Percentiles rank a stretch among this genome's conserved stretches.
Conservation (phyloP, 2,888 invertebrate species). For the Acrobasis consociella region DNA sequence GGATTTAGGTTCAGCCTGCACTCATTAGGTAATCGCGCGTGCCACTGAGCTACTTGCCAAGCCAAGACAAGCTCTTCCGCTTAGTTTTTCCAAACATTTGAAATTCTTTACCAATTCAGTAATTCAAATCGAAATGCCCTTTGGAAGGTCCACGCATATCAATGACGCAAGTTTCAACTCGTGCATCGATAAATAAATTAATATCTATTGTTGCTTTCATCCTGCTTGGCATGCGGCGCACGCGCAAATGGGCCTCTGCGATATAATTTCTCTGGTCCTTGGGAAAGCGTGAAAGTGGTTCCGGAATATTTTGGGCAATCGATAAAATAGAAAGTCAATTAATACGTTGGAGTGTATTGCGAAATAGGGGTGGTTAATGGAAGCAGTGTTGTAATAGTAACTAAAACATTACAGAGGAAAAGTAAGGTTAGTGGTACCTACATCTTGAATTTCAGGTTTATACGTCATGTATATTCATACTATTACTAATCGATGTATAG, state of each 20-base stretch:
- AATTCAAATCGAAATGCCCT: constrained; percentile 19
- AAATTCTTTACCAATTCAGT: not conserved
- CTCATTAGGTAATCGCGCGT: too few species aligned
- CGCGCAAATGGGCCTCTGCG: constrained; percentile 61
- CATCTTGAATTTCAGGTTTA: too few species aligned
- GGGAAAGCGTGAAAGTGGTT: constrained; percentile 78
- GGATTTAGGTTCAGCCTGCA: too few species aligned
- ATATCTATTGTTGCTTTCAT: constrained; percentile 74
- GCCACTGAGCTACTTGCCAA: too few species aligned
- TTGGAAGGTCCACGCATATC: constrained; percentile 29
- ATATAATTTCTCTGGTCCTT: constrained; percentile 80
- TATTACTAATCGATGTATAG: too few species aligned
- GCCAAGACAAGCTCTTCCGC: too few species aligned
- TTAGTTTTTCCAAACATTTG: too few species aligned
- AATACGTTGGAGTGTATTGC: constrained; percentile 35
- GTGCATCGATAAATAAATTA: constrained; percentile 63
- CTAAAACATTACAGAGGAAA: not conserved
- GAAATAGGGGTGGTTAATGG: not conserved
- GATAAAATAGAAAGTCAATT: constrained; percentile 74
- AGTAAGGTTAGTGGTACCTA: too few species aligned
- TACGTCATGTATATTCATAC: too few species aligned
- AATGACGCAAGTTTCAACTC: constrained; percentile 32
- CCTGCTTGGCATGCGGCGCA: constrained; percentile 67
- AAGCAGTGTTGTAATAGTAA: not conserved
- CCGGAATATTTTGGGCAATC: constrained; percentile 75